Base-by-base conservation (phyloP, 2,888 invertebrate genomes). In the Heliconius ismenius region DNA sequence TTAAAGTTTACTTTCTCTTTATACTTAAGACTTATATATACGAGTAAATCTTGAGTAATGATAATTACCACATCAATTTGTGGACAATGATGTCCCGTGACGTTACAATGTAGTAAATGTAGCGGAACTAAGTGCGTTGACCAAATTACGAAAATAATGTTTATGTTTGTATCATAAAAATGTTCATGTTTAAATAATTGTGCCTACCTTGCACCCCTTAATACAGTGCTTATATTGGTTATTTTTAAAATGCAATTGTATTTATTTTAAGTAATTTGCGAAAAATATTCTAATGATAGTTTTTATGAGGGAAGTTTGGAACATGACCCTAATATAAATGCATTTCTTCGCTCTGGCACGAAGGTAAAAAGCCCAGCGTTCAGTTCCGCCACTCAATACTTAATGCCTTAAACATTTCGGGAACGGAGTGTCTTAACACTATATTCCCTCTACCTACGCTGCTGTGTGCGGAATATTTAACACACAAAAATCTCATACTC, bases 21-120 rank as follows among this genome's bases (percentile, higher is more conserved):
- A 54, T 54, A 54, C 18, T 58, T 58, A 58, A n/a, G 58, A n/a
- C 21, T 54, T 21, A 9, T 58, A 1, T n/a, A 58, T 58, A 32
- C 32, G 32, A 32, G 32, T 28, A 58, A 58, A 58, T 58, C n/a
- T n/a, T 58, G 58, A 58, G 58, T 58, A 82, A 79, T 78, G 83
- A 85, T 39, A 86, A 89, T 86, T 80, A 85, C 86, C 88, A 86
- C 87, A 80, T 83, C 79, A 83, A 90, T 88, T 82, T 79, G 77
- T 80, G 80, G 82, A 49, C 81, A 81, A 84, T 86, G 87, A 88
- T 86, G 85, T 87, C 85, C 86, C 85, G 79, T 84, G 86, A 83
- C 85, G 84, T 83, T 84, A 83, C 76, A 73, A 75, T 80, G 75
- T 77, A 76, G 81, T 79, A 76, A 83, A 85, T 81, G 79, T 81